phyloP scores from a whole-genome alignment of 2,888 invertebrate species.

The Celastrina argiolus region DNA sequence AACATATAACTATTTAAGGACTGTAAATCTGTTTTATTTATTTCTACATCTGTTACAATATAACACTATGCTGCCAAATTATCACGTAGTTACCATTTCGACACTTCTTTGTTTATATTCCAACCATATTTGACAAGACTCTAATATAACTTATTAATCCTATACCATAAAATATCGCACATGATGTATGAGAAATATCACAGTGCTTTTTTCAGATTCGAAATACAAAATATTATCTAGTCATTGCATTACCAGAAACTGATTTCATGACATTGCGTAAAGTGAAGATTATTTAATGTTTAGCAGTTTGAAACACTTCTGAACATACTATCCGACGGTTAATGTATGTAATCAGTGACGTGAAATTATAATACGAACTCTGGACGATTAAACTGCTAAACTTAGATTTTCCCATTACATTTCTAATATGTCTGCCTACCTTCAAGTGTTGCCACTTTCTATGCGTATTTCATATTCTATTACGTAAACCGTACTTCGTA shows the following conservation, averaged over 20 bases:
- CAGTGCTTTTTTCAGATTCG: neutral
- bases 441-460: neutral
- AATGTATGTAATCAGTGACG: too few species aligned
- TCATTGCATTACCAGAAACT: neutral
- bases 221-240: neutral
- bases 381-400: neutral
- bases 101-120: neutral
- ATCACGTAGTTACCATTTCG: neutral
- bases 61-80: slow-evolving; percentile 2
- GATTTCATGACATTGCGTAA: neutral
- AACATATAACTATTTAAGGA: neutral
- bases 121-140: too few species aligned
- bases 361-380: neutral
- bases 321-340: neutral
- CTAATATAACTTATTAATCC: neutral
- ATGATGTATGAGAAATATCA: neutral
- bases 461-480: slow-evolving; percentile 13
- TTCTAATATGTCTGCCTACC: neutral
- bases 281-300: neutral
- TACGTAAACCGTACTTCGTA: slow-evolving; percentile 6
- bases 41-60: neutral
- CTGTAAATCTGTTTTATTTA: neutral
- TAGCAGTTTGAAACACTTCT: neutral
- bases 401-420: neutral
- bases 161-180: too few species aligned